Evolutionary conservation across 2,113 vertebrate genomes (phyloP).

Genomic region (Lepisosteus oculatus): DNA sequence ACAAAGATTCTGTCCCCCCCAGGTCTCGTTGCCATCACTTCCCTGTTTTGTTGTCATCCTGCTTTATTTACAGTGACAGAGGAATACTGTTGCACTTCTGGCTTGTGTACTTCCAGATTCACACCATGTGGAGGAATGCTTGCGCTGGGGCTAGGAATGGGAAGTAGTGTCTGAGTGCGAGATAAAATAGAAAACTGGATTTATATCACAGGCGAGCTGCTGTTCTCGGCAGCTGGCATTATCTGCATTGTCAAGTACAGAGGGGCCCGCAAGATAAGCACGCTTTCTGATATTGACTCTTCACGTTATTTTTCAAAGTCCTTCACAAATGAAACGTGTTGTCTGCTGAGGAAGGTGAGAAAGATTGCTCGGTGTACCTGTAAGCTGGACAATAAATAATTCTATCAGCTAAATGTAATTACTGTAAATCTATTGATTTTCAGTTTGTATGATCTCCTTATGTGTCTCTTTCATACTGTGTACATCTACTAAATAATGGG

Average conservation of each 20-base stretch:
- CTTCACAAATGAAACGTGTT: too few relatives aligned
- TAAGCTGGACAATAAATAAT: too few relatives aligned
- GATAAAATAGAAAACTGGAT: slow-evolving; percentile 28
- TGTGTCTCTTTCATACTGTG: too few relatives aligned
- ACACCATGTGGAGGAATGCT: slow-evolving; percentile 21
- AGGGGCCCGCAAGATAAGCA: slow-evolving; percentile 13
- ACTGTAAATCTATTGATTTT: too few relatives aligned
- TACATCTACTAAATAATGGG: too few relatives aligned
- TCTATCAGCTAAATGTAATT: too few relatives aligned
- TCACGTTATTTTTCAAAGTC: too few relatives aligned
- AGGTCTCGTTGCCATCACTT: slow-evolving; percentile 7
- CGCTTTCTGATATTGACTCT: not conserved
- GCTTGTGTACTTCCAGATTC: slow-evolving; percentile 24
- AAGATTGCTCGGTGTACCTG: too few relatives aligned
- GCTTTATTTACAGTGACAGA: slow-evolving; percentile 36
- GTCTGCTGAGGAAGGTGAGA: too few relatives aligned
- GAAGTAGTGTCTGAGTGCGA: slow-evolving; percentile 17
- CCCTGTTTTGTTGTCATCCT: slow-evolving; percentile 13
- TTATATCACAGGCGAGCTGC: slow-evolving; percentile 31
- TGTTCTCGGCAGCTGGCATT: slow-evolving; percentile 9
- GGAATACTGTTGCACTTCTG: slow-evolving; percentile 56
- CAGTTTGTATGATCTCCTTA: too few relatives aligned
- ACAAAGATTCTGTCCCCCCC: not conserved
- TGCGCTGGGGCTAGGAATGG: slow-evolving; percentile 22
- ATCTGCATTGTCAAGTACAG: slow-evolving; percentile 19